Evolutionary conservation across 2,113 vertebrate species (phyloP), one percentile per base, ranked within the genome.

Genomic region (Macquaria ambigua): DNA sequence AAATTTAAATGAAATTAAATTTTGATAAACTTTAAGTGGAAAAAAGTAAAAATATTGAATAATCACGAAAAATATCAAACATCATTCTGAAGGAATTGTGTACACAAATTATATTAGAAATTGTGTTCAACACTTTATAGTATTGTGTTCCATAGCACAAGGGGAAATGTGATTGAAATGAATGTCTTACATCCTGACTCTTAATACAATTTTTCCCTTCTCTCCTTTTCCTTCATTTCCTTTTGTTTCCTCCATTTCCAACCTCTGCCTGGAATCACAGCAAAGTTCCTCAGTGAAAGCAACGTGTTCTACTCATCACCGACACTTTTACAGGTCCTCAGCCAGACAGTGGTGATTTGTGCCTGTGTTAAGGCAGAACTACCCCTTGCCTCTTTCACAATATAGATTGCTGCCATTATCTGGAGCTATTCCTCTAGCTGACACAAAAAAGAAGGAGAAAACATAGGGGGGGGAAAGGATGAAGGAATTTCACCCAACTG

Each of bases 361-460:
- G 77, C 79, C 84, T 84, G 87, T 86, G 88, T 90, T 92, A 88
- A 93, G 81, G 89, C 82, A 77, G 82, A 93, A 89, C 86, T 74
- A 78, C 76, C 88, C 81, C 72, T 87, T 86, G 83, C 87, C 87
- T 92, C 91, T 92, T 92, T 92, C 92, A 92, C 90, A 88, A 81
- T 95, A 94, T 87, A 93, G 92, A 95, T 94, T 94, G 93, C 90
- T 88, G 87, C 93, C 90, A 95, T 95, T 96, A 96, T 93, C 88
- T 85, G 79, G 83, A 91, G 74, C 92, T 83, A 93, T 95, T 96
- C 92, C 87, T 91, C 87, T 66, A 89, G 88, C 79, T 91, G 86
- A 78, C 77, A 79, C 84, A 85, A 80, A 87, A 87, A 87, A 85
- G 76, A 85, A 66, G 80, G 76, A 74, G 90, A 89, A 93, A 92